Conservation (phyloP, 2,888 invertebrate genomes). For the Herminia tarsipennalis region DNA sequence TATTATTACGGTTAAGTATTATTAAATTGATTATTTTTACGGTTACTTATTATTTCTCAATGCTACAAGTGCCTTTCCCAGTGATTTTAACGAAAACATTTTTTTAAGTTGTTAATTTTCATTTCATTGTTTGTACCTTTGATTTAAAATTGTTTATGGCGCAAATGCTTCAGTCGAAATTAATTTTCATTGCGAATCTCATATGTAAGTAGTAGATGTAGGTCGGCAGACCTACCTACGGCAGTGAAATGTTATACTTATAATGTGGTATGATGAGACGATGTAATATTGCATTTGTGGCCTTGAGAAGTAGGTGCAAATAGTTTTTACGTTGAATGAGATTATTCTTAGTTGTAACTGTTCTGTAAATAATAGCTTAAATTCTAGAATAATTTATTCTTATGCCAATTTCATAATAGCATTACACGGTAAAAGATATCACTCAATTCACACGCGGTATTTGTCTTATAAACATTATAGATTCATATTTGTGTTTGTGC, state of each 20-base stretch:
- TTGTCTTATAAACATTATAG: constrained; percentile 17
- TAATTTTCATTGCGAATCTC: constrained; percentile 13
- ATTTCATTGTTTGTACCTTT: constrained; percentile 11
- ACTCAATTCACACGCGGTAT: constrained; percentile 37
- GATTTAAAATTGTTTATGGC: constrained; percentile 8
- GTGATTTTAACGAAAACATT: constrained; percentile 35
- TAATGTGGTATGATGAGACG: constrained; percentile 18
- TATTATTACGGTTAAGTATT: constrained; percentile 68
- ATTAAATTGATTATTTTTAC: constrained; percentile 63
- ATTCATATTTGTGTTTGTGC: constrained; percentile 12
- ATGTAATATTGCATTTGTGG: constrained; percentile 50
- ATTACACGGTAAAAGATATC: constrained; percentile 50
- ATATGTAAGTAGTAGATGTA: not conserved
- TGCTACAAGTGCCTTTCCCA: constrained; percentile 60
- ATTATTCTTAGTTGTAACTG: constrained; percentile 76
- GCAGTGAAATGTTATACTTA: constrained; percentile 32
- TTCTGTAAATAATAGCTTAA: constrained; percentile 77
- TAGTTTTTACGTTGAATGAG: constrained; percentile 76
- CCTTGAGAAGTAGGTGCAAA: constrained; percentile 68
- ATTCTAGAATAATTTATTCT: constrained; percentile 64
- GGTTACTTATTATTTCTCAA: constrained; percentile 69
- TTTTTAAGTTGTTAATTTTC: not conserved
- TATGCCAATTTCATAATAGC: constrained; percentile 64
- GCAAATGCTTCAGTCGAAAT: constrained; percentile 29
- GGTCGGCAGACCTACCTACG: constrained; percentile 4